Conservation (phyloP, 2,113 vertebrate species). For the Apteryx owenii region DNA sequence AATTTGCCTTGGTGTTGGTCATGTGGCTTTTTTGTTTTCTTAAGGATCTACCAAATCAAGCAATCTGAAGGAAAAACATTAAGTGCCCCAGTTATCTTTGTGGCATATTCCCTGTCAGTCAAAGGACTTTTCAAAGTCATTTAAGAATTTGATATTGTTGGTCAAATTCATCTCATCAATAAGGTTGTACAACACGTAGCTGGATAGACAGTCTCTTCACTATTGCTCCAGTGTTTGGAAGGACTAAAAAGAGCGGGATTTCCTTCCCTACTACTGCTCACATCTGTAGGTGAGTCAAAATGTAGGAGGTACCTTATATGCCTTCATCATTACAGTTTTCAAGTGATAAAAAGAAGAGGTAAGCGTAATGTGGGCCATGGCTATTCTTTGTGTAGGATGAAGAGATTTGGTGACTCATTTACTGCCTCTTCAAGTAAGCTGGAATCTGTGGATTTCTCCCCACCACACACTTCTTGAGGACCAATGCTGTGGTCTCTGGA, state of each 20-base stretch:
- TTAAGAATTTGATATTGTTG: neutral
- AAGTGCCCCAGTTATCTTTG: neutral
- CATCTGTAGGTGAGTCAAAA: neutral
- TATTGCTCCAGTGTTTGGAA: neutral
- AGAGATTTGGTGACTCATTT: neutral
- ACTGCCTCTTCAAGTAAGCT: neutral
- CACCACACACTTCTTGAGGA: fast-evolving
- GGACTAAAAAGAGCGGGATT: neutral
- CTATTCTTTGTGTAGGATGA: neutral
- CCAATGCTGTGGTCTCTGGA: neutral
- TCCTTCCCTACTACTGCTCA: neutral
- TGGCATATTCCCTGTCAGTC: neutral
- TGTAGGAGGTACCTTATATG: neutral
- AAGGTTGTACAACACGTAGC: neutral
- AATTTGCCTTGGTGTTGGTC: neutral
- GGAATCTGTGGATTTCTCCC: neutral
- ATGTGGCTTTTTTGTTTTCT: neutral
- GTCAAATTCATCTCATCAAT: neutral
- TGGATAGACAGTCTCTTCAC: neutral
- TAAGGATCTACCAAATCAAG: neutral
- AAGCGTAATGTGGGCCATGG: neutral
- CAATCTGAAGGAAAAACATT: neutral
- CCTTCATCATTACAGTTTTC: neutral
- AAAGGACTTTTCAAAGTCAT: neutral
- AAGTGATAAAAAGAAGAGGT: neutral